Conservation (phyloP, 2,888 invertebrate genomes). For the Lasioglossum lativentre region DNA sequence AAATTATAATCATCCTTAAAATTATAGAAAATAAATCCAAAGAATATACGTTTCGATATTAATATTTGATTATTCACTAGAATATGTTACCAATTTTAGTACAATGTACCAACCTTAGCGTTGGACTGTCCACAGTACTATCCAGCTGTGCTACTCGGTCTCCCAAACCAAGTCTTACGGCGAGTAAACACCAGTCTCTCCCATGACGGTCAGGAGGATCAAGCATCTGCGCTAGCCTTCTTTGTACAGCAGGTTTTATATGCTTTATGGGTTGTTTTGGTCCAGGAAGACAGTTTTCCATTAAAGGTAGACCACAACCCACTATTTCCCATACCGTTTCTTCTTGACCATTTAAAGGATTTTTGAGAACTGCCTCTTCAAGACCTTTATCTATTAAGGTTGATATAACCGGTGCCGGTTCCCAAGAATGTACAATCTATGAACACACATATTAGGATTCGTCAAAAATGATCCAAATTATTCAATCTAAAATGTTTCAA, state of each 20-base stretch:
- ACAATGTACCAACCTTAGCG: slow-evolving; percentile 73
- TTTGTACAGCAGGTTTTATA: slow-evolving; percentile 87
- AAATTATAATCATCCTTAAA: not conserved
- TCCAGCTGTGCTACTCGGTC: slow-evolving; percentile 84
- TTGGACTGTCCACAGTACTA: slow-evolving; percentile 82
- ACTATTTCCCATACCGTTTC: slow-evolving; percentile 83
- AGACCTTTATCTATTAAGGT: slow-evolving; percentile 80
- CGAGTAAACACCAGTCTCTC: slow-evolving; percentile 92
- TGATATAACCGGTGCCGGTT: slow-evolving; percentile 79
- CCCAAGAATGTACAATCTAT: slow-evolving; percentile 81
- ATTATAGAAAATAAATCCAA: not conserved
- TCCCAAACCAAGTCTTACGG: slow-evolving; percentile 89
- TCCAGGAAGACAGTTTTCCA: slow-evolving; percentile 81
- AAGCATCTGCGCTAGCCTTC: slow-evolving; percentile 88
- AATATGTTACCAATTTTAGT: not conserved
- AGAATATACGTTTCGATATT: not conserved
- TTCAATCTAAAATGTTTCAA: not conserved
- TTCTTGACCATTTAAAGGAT: slow-evolving; percentile 81
- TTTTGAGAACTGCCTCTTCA: slow-evolving; percentile 80
- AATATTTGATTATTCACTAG: not conserved
- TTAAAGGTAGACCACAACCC: slow-evolving; percentile 78
- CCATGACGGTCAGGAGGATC: slow-evolving; percentile 91
- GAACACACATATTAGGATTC: not conserved
- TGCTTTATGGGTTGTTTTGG: slow-evolving; percentile 85
- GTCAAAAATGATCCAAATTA: slow-evolving; percentile 4